Conservation (phyloP, 2,113 vertebrate species). For the Gobio gobio region DNA sequence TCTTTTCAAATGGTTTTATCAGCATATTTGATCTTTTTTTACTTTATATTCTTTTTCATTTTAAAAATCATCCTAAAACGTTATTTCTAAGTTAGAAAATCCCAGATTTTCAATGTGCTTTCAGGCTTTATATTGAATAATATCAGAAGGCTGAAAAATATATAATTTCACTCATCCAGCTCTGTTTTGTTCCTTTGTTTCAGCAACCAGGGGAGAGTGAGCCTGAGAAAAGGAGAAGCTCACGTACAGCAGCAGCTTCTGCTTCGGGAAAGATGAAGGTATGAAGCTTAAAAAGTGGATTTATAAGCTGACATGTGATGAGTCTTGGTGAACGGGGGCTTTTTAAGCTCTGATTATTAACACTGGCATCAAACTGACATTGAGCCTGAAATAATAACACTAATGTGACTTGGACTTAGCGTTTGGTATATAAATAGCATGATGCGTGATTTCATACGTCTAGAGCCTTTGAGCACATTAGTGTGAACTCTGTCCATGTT, state of each 20-base stretch:
- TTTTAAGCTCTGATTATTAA: conserved; percentile 23
- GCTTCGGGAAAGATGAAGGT: conserved; percentile 77
- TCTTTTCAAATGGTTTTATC: background rate
- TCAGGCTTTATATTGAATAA: background rate
- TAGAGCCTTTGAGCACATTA: background rate
- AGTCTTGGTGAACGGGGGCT: background rate
- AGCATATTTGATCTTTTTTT: background rate
- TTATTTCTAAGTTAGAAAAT: background rate
- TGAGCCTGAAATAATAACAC: conserved; percentile 17
- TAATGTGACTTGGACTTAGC: conserved; percentile 26
- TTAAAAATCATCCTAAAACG: background rate
- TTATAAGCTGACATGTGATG: conserved; percentile 20
- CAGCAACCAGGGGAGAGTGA: conserved; percentile 65
- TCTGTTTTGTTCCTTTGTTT: conserved; percentile 8
- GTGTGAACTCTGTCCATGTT: background rate
- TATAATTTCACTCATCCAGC: background rate
- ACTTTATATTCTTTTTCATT: background rate
- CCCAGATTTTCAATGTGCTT: background rate
- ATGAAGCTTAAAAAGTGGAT: conserved; percentile 56
- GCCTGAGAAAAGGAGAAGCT: conserved; percentile 65
- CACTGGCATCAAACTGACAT: background rate
- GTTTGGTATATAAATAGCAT: conserved; percentile 1
- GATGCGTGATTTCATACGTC: background rate
- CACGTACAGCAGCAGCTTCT: conserved; percentile 69
- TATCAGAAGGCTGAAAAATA: background rate